These are phyloP conservation scores for Acanthis flammea DNA, from an alignment of 2,797 vertebrate species.

Conservation along the genomic window DNA sequence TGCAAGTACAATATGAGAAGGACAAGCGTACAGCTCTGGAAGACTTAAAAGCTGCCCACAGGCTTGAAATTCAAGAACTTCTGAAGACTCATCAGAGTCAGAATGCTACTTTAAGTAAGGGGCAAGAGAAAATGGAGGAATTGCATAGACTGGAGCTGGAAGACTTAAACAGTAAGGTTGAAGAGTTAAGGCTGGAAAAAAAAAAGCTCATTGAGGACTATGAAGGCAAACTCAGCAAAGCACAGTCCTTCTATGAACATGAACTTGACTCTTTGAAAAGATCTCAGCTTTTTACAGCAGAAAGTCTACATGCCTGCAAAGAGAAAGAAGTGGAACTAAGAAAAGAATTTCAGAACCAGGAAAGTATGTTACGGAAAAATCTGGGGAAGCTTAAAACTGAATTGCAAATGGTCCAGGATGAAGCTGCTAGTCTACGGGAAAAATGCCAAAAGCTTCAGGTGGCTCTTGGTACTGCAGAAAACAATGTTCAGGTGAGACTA, in stretches of 20 bases:
- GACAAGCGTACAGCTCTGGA: constrained; percentile 89
- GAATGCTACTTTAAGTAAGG: constrained; percentile 88
- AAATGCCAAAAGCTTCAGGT: constrained; percentile 90
- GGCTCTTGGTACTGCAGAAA: constrained; percentile 83
- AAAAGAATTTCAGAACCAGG: constrained; percentile 93
- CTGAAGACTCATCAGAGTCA: constrained; percentile 90
- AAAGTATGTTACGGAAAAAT: constrained; percentile 90
- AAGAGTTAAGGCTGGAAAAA: constrained; percentile 89
- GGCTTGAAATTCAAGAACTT: constrained; percentile 91
- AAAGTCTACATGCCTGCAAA: constrained; percentile 93
- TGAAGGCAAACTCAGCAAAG: constrained; percentile 93
- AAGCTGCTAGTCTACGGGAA: constrained; percentile 88
- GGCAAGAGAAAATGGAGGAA: constrained; percentile 90
- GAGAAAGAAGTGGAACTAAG: constrained; percentile 92
- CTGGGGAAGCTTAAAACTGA: constrained; percentile 90
- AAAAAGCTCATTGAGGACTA: constrained; percentile 94
- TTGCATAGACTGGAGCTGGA: constrained; percentile 88
- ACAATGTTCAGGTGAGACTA: constrained; percentile 83
- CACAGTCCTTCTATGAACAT: constrained; percentile 92
- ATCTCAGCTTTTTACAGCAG: constrained; percentile 93
- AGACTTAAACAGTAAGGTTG: constrained; percentile 84
- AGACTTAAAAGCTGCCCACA: constrained; percentile 86
- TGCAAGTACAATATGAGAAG: constrained; percentile 91
- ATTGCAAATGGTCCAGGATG: constrained; percentile 89
- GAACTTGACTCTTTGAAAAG: constrained; percentile 97